Conservation (phyloP, 2,888 invertebrate species). For the Lydus trimaculatus region DNA sequence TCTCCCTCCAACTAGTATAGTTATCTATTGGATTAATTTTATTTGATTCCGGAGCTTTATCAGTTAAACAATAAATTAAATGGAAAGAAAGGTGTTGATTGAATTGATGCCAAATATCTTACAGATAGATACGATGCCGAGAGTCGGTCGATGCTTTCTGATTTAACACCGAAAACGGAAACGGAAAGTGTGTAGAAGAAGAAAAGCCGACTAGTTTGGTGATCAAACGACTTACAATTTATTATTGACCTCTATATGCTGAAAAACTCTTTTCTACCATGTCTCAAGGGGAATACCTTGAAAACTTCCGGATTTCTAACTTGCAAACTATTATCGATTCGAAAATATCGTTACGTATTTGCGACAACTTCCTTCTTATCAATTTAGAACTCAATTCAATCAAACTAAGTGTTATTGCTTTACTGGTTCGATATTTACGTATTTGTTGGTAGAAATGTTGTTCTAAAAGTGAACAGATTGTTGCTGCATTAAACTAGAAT, state of each 20-base stretch:
- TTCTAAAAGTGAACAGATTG: neutral
- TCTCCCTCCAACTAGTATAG: too few species aligned
- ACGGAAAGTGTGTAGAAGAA: neutral
- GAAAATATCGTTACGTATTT: too few species aligned
- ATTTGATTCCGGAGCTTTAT: neutral
- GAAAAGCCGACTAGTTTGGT: neutral
- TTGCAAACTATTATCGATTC: too few species aligned
- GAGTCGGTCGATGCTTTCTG: neutral
- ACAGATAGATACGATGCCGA: neutral
- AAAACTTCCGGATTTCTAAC: too few species aligned
- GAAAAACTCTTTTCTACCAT: neutral
- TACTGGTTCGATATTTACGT: too few species aligned
- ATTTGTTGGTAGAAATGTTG: neutral
- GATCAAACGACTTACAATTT: neutral
- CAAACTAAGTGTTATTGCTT: too few species aligned
- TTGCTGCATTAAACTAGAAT: neutral
- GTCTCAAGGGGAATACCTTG: neutral
- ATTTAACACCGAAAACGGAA: neutral
- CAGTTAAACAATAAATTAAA: slow-evolving; percentile 3
- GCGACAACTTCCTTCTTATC: too few species aligned
- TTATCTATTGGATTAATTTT: neutral
- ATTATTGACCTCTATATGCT: neutral
- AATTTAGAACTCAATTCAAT: too few species aligned
- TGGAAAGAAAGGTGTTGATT: neutral
- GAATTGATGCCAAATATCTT: slow-evolving; percentile 3